Conservation (phyloP, 2,888 invertebrate genomes). For the Eupithecia pulchellata region DNA sequence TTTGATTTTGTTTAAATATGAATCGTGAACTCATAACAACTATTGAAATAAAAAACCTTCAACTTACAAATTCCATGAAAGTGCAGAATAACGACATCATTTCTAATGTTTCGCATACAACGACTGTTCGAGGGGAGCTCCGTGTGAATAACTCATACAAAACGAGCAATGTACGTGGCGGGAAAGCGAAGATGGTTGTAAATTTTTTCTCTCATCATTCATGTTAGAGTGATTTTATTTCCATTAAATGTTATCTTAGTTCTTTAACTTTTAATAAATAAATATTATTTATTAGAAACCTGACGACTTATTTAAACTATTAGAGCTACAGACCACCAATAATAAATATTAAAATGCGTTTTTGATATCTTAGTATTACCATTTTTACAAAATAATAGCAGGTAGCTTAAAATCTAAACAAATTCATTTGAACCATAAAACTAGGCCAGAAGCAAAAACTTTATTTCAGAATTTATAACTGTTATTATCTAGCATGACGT, state of each 20-base stretch:
- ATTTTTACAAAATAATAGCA: too few species aligned
- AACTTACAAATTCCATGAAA: slow-evolving; percentile 16
- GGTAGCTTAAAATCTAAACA: not conserved
- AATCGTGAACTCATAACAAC: too few species aligned
- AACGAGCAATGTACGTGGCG: slow-evolving; percentile 54
- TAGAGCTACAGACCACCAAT: too few species aligned
- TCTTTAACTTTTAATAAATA: slow-evolving; percentile 3
- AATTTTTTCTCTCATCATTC: slow-evolving; percentile 54
- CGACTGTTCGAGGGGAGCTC: slow-evolving; percentile 40
- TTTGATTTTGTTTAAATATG: too few species aligned
- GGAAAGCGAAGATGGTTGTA: slow-evolving; percentile 48
- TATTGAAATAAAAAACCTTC: too few species aligned
- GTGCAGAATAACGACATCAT: slow-evolving; percentile 34
- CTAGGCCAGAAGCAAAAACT: not conserved
- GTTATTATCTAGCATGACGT: not conserved
- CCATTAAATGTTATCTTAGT: not conserved
- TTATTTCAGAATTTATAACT: not conserved
- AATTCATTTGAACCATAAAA: not conserved
- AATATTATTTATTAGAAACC: not conserved
- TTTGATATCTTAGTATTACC: too few species aligned
- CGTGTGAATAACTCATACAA: slow-evolving; percentile 50
- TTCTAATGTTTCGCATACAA: slow-evolving; percentile 47
- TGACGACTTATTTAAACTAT: too few species aligned
- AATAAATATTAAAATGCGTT: too few species aligned
- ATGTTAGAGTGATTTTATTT: slow-evolving; percentile 32